Conservation (phyloP, 2,797 vertebrate genomes). For the Neolamprologus multifasciatus region DNA sequence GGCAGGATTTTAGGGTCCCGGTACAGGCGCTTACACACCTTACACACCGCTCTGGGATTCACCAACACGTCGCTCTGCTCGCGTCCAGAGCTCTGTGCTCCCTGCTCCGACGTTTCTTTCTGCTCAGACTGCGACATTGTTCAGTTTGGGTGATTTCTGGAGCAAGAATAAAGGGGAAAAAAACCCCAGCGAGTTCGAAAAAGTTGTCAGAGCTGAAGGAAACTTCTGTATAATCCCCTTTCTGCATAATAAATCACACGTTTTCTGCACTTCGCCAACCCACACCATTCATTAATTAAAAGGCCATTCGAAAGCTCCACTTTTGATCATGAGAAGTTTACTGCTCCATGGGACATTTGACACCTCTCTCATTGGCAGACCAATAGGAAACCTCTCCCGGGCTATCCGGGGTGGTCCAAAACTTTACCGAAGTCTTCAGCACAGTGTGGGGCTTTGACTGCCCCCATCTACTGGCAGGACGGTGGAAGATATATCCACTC, state of each 20-base stretch:
- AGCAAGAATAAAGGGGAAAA: background rate
- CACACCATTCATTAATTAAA: background rate
- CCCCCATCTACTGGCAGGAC: constrained; percentile 47
- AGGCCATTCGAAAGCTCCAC: background rate
- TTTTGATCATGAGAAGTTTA: background rate
- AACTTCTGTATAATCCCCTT: background rate
- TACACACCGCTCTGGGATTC: constrained; percentile 70
- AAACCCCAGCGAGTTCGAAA: background rate
- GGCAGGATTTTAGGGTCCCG: constrained; percentile 81
- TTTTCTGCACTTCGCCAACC: background rate
- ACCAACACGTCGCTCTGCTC: background rate
- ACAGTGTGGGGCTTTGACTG: background rate
- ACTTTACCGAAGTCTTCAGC: background rate
- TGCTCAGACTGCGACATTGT: constrained; percentile 27
- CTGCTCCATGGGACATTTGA: constrained; percentile 36
- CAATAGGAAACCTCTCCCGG: constrained; percentile 24
- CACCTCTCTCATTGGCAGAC: background rate
- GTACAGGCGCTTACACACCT: constrained; percentile 74
- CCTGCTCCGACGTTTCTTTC: background rate
- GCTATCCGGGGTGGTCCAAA: background rate
- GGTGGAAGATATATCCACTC: background rate
- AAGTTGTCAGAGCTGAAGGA: background rate
- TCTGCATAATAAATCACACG: background rate
- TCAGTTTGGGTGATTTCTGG: background rate
- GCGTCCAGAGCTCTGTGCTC: background rate